A percentile compares a stretch with the other conserved stretches of the same genome.
Evolutionary conservation across 2,797 vertebrate genomes (phyloP).

Genomic region (Mus minutoides): DNA sequence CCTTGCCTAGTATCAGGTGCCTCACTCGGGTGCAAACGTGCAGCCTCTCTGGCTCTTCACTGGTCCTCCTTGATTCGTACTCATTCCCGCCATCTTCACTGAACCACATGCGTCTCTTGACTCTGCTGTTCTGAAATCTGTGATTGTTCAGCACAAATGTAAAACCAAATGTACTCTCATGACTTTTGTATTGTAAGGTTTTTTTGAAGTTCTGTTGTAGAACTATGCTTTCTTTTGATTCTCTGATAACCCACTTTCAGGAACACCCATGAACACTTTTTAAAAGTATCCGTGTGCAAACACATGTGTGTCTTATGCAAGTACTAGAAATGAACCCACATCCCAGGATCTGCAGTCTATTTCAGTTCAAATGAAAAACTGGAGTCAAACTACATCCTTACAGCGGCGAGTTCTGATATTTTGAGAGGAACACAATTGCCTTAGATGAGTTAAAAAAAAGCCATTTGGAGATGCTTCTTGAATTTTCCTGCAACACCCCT

Average conservation of each 20-base stretch:
- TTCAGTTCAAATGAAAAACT: conserved; percentile 77
- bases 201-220: conserved; percentile 37
- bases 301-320: not conserved
- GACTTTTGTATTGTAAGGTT: conserved; percentile 39
- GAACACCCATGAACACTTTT: conserved; percentile 25
- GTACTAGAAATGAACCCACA: conserved; percentile 48
- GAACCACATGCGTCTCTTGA: not conserved
- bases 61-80: not conserved
- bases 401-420: conserved; percentile 44
- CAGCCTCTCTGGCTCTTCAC: not conserved
- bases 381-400: conserved; percentile 69
- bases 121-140: conserved; percentile 6
- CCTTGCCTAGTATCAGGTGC: not conserved
- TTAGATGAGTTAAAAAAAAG: conserved; percentile 68
- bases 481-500: conserved; percentile 79
- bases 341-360: conserved; percentile 25
- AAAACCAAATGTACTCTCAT: conserved; percentile 43
- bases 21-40: conserved; percentile 36
- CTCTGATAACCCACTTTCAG: conserved; percentile 13
- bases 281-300: not conserved
- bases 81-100: not conserved
- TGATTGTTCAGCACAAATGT: conserved; percentile 16
- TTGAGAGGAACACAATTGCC: conserved; percentile 76
- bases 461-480: conserved; percentile 62
- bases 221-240: conserved; percentile 63